phyloP scores from a whole-genome alignment of 2,113 vertebrate genomes.

The Chaetops frenatus region DNA sequence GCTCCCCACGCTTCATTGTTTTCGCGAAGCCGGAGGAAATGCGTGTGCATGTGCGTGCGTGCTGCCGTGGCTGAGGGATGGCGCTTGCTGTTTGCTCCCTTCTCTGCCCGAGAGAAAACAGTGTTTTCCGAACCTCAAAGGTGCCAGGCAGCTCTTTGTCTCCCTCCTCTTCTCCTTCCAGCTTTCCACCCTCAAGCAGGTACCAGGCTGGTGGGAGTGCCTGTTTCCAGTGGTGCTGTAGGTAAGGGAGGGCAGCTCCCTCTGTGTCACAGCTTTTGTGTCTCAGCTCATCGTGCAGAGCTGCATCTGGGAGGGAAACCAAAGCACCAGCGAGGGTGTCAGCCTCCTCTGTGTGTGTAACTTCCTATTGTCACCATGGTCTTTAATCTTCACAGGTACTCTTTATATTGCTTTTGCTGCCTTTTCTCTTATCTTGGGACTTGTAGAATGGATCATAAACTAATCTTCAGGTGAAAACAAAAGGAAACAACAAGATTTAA shows the following conservation, averaged over 20 bases:
- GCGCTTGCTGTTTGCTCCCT: not conserved
- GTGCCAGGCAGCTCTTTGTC: not conserved
- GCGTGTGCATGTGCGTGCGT: conserved; percentile 12
- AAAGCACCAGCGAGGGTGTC: not conserved
- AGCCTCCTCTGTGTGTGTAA: not conserved
- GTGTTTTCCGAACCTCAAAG: not conserved
- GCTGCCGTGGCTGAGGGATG: not conserved
- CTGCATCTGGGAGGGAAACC: not conserved
- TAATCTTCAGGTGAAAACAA: not conserved
- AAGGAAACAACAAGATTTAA: not conserved
- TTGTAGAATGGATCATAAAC: not conserved
- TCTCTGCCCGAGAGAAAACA: not conserved
- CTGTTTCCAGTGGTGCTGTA: not conserved
- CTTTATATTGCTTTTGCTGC: not conserved
- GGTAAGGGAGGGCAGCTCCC: not conserved
- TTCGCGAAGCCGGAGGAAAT: not conserved
- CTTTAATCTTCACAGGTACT: not conserved
- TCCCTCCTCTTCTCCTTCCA: not conserved
- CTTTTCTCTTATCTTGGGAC: not conserved
- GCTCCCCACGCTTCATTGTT: conserved; percentile 26
- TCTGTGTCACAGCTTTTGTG: not conserved
- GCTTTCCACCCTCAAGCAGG: not conserved
- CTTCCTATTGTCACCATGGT: not conserved
- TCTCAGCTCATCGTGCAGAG: accelerated
- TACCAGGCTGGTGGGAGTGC: not conserved